Percentiles rank a stretch among this genome's conserved stretches.
Evolutionary conservation across 2,113 vertebrate species (phyloP).

Genomic region (Pungitius pungitius): DNA sequence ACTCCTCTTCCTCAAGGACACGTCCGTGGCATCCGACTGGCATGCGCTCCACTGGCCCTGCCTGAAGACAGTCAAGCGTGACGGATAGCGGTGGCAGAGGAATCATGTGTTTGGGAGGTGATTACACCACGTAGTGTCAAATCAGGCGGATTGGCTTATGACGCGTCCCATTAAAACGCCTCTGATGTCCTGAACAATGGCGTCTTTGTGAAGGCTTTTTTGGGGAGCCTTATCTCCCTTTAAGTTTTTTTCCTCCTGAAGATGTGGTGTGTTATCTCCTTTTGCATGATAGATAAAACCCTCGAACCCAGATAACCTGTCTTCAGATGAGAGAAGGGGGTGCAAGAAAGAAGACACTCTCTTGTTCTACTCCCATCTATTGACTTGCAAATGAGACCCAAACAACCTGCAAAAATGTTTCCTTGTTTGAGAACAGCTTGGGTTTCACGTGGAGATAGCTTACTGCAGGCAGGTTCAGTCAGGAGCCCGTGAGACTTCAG

Average conservation of each 20-base stretch:
- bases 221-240: conserved; percentile 59
- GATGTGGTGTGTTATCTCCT: conserved; percentile 61
- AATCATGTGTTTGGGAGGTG: conserved; percentile 16
- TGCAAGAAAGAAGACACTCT: conserved; percentile 51
- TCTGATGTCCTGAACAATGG: conserved; percentile 58
- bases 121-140: conserved; percentile 52
- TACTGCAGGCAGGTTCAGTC: conserved; percentile 68
- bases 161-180: conserved; percentile 56
- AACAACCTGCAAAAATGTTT: conserved; percentile 72
- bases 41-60: conserved; percentile 4
- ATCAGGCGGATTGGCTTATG: conserved; percentile 51
- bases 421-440: conserved; percentile 64
- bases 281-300: conserved; percentile 57
- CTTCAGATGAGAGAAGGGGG: conserved; percentile 31
- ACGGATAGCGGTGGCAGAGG: conserved; percentile 20
- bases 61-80: conserved; percentile 25
- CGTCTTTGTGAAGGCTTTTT: conserved; percentile 56
- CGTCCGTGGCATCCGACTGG: conserved; percentile 16
- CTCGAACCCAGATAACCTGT: conserved; percentile 66
- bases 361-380: conserved; percentile 65
- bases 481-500: conserved; percentile 40
- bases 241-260: conserved; percentile 24
- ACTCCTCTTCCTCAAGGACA: conserved; percentile 48
- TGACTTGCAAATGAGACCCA: conserved; percentile 78
- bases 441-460: conserved; percentile 66